phyloP scores from a whole-genome alignment of 2,797 vertebrate genomes.

The Pantherophis vulpinus region DNA sequence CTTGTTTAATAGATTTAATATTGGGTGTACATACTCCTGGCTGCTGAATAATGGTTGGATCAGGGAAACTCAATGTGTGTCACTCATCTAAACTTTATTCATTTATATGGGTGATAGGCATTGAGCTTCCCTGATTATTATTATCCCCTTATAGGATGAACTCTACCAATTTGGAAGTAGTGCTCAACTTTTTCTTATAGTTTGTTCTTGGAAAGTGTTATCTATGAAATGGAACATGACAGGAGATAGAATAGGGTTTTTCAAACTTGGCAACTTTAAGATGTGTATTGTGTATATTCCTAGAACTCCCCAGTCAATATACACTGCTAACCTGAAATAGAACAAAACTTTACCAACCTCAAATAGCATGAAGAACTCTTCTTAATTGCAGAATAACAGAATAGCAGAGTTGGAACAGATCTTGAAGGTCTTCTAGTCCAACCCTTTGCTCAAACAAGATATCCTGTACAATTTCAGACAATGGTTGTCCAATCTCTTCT shows the following conservation, averaged over 20 bases:
- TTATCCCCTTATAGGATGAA: background rate
- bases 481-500: too few species aligned
- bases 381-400: too few species aligned
- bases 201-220: background rate
- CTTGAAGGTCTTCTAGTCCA: too few species aligned
- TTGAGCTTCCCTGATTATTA: background rate
- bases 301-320: background rate
- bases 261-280: background rate
- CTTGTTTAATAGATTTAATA: background rate
- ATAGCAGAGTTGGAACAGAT: too few species aligned
- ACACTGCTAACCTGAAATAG: background rate
- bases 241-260: background rate
- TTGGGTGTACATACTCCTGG: background rate
- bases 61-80: background rate
- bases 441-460: too few species aligned
- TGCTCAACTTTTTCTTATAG: background rate
- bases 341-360: background rate
- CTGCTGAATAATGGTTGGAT: background rate
- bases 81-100: background rate
- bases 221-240: background rate
- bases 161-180: background rate
- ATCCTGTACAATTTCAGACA: too few species aligned
- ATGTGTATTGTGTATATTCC: background rate
- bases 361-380: background rate
- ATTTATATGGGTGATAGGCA: background rate